Evolutionary conservation across 2,888 invertebrate genomes (phyloP).

Genomic region (Noctua comes): DNA sequence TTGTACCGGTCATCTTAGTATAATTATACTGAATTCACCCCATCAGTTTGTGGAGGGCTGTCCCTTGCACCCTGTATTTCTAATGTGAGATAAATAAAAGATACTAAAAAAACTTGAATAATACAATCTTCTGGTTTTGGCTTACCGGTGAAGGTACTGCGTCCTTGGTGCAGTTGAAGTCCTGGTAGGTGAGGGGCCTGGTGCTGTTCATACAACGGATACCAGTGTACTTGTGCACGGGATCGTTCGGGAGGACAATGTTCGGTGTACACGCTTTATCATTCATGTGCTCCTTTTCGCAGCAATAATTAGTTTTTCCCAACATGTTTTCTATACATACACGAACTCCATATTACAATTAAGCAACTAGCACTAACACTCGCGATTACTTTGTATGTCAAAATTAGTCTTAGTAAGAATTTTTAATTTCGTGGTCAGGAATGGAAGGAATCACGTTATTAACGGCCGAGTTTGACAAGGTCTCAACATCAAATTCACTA

Average conservation of each 20-base stretch:
- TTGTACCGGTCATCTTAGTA: too few relatives aligned
- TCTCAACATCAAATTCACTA: not conserved
- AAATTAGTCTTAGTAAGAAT: not conserved
- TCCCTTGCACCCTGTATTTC: not conserved
- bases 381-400: not conserved
- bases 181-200: conserved; percentile 70
- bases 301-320: conserved; percentile 65
- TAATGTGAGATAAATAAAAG: not conserved
- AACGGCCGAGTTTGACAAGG: not conserved
- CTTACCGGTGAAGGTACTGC: conserved; percentile 57
- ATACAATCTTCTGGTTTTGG: not conserved
- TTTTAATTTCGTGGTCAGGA: not conserved
- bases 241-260: conserved; percentile 67
- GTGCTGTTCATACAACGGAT: conserved; percentile 72
- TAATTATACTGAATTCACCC: too few relatives aligned
- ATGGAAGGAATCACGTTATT: not conserved
- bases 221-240: conserved; percentile 67
- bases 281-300: conserved; percentile 60
- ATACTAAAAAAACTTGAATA: not conserved
- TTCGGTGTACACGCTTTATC: conserved; percentile 66
- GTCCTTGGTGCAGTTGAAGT: conserved; percentile 65
- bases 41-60: too few relatives aligned
- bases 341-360: not conserved
- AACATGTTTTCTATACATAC: conserved; percentile 67
- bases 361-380: not conserved